Percentiles rank a stretch among this genome's conserved stretches.
Evolutionary conservation across 2,797 vertebrate species (phyloP).

Genomic region (Aphelocoma californica): DNA sequence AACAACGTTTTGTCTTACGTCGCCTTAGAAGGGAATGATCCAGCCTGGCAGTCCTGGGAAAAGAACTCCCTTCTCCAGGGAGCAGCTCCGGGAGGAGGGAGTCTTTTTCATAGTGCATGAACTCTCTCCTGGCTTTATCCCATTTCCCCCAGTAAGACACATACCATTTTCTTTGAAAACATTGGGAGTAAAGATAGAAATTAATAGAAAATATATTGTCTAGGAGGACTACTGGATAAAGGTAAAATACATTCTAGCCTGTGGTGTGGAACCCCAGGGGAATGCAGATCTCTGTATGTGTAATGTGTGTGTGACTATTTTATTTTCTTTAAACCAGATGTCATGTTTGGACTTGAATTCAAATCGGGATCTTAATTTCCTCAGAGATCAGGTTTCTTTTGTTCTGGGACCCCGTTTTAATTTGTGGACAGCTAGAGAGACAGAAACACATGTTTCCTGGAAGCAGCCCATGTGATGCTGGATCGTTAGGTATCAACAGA

Average conservation of each 20-base stretch:
- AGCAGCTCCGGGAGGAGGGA: fast-evolving
- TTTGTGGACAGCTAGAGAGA: background rate
- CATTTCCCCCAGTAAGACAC: fast-evolving
- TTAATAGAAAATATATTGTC: background rate
- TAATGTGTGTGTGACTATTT: background rate
- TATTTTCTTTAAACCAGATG: background rate
- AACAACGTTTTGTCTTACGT: fast-evolving
- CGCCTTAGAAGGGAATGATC: no score
- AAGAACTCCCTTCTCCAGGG: background rate
- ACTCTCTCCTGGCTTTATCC: background rate
- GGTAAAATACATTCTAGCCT: background rate
- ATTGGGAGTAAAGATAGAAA: background rate
- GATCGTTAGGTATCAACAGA: background rate
- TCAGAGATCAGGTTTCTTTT: background rate
- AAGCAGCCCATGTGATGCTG: background rate
- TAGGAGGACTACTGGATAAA: background rate
- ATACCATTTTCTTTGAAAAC: background rate
- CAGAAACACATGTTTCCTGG: background rate
- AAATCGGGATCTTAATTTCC: background rate
- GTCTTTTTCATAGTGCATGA: fast-evolving
- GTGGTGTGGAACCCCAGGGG: background rate
- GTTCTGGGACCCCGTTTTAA: background rate
- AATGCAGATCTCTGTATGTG: background rate
- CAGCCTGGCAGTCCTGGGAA: background rate
- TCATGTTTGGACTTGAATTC: background rate